These are phyloP conservation scores for Laspeyria flexula DNA, from an alignment of 2,888 invertebrate species.

Conservation along the genomic window DNA sequence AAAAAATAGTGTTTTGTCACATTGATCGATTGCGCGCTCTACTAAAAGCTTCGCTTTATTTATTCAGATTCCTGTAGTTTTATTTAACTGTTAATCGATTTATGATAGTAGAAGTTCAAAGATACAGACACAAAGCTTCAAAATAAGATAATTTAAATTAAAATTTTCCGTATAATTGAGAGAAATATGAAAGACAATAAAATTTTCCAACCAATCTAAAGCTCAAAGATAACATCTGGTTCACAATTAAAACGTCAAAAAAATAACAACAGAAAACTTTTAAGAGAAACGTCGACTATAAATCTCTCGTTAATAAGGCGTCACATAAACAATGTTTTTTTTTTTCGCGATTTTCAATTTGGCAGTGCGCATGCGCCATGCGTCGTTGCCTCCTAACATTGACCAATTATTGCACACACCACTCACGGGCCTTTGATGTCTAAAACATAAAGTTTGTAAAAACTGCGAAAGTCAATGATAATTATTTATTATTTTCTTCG, in stretches of 20 bases:
- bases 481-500: slow-evolving; percentile 52
- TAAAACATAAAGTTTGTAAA: slow-evolving; percentile 56
- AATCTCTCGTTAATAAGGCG: slow-evolving; percentile 77
- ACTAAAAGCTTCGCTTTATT: neutral
- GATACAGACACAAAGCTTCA: neutral
- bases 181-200: slow-evolving; percentile 5
- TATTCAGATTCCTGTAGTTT: neutral
- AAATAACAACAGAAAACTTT: slow-evolving; percentile 53
- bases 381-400: slow-evolving; percentile 60
- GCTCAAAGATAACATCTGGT: slow-evolving; percentile 32
- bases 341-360: slow-evolving; percentile 69
- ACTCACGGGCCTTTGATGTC: slow-evolving; percentile 64
- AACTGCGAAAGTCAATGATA: slow-evolving; percentile 49
- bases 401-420: slow-evolving; percentile 64
- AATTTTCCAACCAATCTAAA: slow-evolving; percentile 15
- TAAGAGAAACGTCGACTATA: slow-evolving; percentile 63
- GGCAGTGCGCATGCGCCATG: slow-evolving; percentile 61
- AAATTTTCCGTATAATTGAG: neutral
- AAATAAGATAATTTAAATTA: neutral
- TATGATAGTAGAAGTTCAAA: neutral
- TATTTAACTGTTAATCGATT: slow-evolving; percentile 8
- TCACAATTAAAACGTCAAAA: slow-evolving; percentile 41
- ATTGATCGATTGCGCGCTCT: slow-evolving; percentile 21
- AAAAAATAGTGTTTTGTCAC: slow-evolving; percentile 21
- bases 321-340: slow-evolving; percentile 70